These are phyloP conservation scores for Ptychobarbus kaznakovi DNA, from an alignment of 2,797 vertebrate species.

Conservation along the genomic window DNA sequence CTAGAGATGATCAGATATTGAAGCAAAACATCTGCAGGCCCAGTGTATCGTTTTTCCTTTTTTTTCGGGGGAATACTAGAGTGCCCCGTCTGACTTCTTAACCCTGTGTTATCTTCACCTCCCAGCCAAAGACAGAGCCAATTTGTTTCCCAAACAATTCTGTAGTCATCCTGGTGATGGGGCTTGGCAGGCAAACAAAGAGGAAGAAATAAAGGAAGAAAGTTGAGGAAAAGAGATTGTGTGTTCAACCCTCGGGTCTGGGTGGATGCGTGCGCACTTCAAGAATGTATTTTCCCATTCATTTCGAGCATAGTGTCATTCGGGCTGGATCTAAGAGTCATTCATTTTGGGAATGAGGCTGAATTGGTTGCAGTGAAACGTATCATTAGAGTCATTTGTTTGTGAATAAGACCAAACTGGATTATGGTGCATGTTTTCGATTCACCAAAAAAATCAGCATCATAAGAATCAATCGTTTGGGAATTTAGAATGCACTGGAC, in stretches of 20 bases:
- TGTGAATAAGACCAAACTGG: conserved; percentile 34
- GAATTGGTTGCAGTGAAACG: neutral
- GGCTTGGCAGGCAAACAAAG: conserved; percentile 41
- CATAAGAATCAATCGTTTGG: neutral
- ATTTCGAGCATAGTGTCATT: conserved; percentile 32
- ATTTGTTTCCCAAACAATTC: conserved; percentile 47
- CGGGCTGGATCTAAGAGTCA: neutral
- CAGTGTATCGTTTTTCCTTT: conserved; percentile 33
- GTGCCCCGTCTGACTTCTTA: conserved; percentile 43
- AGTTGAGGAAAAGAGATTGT: conserved; percentile 33
- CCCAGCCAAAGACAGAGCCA: conserved; percentile 35
- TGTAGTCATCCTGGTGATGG: conserved; percentile 26
- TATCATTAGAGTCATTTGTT: neutral
- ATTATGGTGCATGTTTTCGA: neutral
- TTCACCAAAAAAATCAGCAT: neutral
- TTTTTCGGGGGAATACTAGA: conserved; percentile 22
- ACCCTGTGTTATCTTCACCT: conserved; percentile 39
- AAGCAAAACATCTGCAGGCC: conserved; percentile 44
- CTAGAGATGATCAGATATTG: conserved; percentile 57
- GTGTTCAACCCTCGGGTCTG: conserved; percentile 6
- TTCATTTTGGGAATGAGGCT: neutral
- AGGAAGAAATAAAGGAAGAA: conserved; percentile 42
- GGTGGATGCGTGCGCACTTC: neutral
- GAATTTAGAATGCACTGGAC: neutral
- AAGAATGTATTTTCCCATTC: neutral